These are phyloP conservation scores for Mormyrops attenuatus DNA, from an alignment of 2,797 vertebrate genomes.

Conservation along the genomic window DNA sequence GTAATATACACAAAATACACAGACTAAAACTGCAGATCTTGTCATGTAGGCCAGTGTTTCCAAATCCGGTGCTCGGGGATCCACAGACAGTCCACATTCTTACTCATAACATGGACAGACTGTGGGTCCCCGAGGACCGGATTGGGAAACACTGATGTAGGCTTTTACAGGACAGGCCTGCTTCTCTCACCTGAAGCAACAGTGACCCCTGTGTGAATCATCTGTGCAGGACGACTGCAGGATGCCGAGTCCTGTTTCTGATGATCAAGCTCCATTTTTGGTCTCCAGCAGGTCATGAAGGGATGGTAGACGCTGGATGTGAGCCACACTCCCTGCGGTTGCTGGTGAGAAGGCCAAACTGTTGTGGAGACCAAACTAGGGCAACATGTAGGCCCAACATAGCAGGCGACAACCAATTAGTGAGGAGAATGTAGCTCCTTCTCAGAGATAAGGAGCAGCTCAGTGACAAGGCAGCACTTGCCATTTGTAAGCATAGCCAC, in stretches of 20 bases:
- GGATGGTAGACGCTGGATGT: background rate
- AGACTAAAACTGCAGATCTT: background rate
- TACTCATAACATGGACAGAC: background rate
- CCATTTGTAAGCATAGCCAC: background rate
- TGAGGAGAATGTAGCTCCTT: background rate
- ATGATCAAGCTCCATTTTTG: conserved; percentile 4
- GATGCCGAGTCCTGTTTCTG: background rate
- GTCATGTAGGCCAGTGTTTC: background rate
- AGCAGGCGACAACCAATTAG: background rate
- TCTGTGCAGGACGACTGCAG: background rate
- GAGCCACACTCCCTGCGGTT: background rate
- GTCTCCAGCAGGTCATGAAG: background rate
- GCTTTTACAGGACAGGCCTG: background rate
- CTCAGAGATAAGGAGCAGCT: background rate
- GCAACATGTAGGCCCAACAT: background rate
- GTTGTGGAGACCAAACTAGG: background rate
- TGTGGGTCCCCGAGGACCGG: background rate
- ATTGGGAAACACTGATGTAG: background rate
- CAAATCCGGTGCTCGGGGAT: background rate
- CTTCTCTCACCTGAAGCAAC: background rate
- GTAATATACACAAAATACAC: background rate
- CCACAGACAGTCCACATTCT: background rate
- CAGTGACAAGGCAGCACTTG: background rate
- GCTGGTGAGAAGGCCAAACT: background rate
- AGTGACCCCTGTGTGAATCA: background rate